Percentiles rank a stretch among this genome's conserved stretches.
Conservation (phyloP, 2,888 invertebrate species). For the Rhingia campestris region DNA sequence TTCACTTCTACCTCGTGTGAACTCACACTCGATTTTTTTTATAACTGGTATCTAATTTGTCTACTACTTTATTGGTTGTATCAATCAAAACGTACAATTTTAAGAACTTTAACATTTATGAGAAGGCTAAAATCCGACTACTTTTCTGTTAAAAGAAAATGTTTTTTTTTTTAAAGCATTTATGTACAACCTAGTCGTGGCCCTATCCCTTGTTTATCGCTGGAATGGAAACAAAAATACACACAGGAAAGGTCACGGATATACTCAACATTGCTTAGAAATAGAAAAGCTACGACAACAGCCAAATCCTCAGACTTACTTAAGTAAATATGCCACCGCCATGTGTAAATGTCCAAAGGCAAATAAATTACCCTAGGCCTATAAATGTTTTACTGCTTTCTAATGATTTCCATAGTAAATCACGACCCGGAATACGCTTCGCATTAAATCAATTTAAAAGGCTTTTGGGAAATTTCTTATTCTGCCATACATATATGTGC, state of each 20-base stretch:
- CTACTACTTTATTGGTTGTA: too few relatives aligned
- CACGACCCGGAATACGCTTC: constrained; percentile 28
- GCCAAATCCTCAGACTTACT: constrained; percentile 16
- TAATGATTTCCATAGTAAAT: constrained; percentile 56
- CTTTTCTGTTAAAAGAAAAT: too few relatives aligned
- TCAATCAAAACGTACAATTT: too few relatives aligned
- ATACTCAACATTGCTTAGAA: constrained; percentile 14
- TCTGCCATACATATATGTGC: not conserved
- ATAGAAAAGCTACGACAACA: constrained; percentile 32
- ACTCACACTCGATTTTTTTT: too few relatives aligned
- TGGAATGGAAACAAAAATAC: not conserved
- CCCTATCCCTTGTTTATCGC: not conserved
- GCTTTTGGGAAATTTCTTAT: constrained; percentile 33
- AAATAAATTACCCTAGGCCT: constrained; percentile 16
- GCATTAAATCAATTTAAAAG: constrained; percentile 66
- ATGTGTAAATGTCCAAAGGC: not conserved
- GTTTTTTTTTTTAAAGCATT: too few relatives aligned
- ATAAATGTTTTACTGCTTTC: constrained; percentile 30
- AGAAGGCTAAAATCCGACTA: too few relatives aligned
- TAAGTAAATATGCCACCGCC: not conserved
- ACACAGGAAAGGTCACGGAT: not conserved
- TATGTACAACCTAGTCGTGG: too few relatives aligned
- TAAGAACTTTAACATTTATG: too few relatives aligned
- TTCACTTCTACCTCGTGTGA: too few relatives aligned
- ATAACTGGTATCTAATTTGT: too few relatives aligned